A percentile compares a stretch with the other conserved stretches of the same genome.
These are phyloP conservation scores for Hystrix cristata DNA, from an alignment of 2,113 vertebrate species.

Conservation along the genomic window DNA sequence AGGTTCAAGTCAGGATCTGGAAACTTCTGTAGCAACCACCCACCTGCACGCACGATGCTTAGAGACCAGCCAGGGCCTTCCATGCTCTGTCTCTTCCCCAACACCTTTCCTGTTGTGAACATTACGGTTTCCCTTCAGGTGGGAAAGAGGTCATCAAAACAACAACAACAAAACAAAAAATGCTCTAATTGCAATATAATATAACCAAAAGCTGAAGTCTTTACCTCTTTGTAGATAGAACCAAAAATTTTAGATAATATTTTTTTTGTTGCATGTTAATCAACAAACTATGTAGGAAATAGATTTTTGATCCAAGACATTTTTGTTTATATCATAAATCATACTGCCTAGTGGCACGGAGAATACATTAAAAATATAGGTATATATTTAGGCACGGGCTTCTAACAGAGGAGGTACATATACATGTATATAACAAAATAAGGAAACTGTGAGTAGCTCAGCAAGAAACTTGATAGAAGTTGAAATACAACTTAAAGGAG, in stretches of 20 bases:
- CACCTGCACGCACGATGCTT: neutral
- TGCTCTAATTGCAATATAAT: neutral
- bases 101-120: neutral
- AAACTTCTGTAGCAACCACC: constrained; percentile 58
- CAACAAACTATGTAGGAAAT: constrained; percentile 36
- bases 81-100: accelerated
- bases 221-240: constrained; percentile 39
- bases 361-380: neutral
- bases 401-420: neutral
- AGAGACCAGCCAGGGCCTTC: neutral
- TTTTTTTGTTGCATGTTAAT: constrained; percentile 31
- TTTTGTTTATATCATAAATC: constrained; percentile 23
- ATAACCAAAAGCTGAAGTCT: neutral
- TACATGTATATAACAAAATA: neutral
- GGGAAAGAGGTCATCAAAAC: neutral
- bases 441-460: neutral
- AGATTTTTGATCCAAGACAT: neutral
- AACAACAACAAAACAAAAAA: neutral
- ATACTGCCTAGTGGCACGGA: neutral
- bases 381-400: neutral
- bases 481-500: constrained; percentile 16
- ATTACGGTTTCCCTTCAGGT: neutral
- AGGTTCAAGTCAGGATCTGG: constrained; percentile 74
- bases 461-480: neutral
- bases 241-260: constrained; percentile 3